Percentiles rank a stretch among this genome's conserved stretches.
These are phyloP conservation scores for Erynnis tages DNA, from an alignment of 2,888 invertebrate genomes.

Conservation along the genomic window DNA sequence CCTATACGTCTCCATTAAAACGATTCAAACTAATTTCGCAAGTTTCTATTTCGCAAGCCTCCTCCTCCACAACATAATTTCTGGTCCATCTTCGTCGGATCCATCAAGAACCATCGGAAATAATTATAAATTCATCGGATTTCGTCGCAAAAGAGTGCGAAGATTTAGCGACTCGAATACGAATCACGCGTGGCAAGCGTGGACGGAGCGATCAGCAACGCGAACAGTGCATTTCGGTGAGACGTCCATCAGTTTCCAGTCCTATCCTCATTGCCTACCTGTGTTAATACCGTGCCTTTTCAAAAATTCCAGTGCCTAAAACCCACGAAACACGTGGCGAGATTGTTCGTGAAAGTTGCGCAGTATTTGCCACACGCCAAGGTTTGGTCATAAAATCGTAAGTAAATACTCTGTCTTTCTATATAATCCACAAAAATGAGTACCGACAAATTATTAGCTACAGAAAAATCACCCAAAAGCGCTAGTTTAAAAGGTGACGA, in stretches of 20 bases:
- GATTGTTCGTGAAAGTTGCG: neutral
- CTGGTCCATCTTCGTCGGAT: neutral
- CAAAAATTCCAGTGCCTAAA: neutral
- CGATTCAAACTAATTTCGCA: too few relatives aligned
- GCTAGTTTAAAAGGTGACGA: neutral
- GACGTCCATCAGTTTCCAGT: constrained; percentile 4
- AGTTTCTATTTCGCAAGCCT: too few relatives aligned
- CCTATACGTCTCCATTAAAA: too few relatives aligned
- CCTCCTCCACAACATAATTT: neutral
- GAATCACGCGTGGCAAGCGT: neutral
- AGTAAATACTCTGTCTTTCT: neutral
- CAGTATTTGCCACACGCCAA: constrained; percentile 1
- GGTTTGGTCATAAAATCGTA: neutral
- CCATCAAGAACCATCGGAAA: neutral
- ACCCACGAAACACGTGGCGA: neutral
- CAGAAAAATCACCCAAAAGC: constrained; percentile 1
- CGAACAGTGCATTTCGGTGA: constrained; percentile 8
- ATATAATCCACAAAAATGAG: constrained; percentile 12
- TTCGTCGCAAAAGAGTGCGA: too few relatives aligned
- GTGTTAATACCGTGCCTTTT: neutral
- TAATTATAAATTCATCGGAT: too few relatives aligned
- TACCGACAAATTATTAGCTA: neutral
- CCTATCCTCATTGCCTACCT: constrained; percentile 3
- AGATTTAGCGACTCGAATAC: too few relatives aligned
- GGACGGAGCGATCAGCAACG: constrained; percentile 13